Evolutionary conservation across 2,888 invertebrate species (phyloP).

Genomic region (Lepas anatifera): DNA sequence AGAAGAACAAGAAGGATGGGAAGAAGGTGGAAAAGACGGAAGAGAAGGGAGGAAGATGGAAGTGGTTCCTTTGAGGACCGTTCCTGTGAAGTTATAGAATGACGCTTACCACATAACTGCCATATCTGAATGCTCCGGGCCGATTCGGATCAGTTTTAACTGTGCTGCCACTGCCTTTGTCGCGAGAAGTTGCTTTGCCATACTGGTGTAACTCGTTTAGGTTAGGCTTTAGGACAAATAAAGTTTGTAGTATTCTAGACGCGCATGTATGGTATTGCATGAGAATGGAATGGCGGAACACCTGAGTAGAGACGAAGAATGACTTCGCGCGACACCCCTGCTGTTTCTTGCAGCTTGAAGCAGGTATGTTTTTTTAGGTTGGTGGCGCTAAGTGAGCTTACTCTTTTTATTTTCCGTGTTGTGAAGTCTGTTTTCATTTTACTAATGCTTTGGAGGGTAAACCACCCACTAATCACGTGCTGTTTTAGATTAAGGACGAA

Average conservation of each 20-base stretch:
- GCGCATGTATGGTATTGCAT: slow-evolving; percentile 6
- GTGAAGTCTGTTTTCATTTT: not conserved
- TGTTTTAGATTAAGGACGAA: no score
- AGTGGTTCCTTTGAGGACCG: not conserved
- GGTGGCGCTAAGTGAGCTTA: no score
- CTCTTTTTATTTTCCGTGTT: not conserved
- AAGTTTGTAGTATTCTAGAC: not conserved
- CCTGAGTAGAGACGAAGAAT: no score
- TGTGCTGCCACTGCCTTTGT: not conserved
- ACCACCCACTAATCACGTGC: no score
- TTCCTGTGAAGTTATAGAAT: not conserved
- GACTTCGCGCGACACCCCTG: no score
- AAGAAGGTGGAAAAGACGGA: not conserved
- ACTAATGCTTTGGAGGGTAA: not conserved
- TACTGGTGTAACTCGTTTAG: not conserved
- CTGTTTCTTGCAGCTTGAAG: not conserved
- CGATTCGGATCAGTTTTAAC: not conserved
- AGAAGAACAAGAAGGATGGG: not conserved
- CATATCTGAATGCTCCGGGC: not conserved
- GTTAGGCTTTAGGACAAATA: slow-evolving; percentile 1
- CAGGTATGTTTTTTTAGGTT: not conserved
- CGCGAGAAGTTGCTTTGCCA: no score
- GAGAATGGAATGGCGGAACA: no score
- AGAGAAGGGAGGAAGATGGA: no score
- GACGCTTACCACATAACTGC: slow-evolving; percentile 9